These are phyloP conservation scores for Microctonus brassicae DNA, from an alignment of 2,888 invertebrate species.

Conservation along the genomic window DNA sequence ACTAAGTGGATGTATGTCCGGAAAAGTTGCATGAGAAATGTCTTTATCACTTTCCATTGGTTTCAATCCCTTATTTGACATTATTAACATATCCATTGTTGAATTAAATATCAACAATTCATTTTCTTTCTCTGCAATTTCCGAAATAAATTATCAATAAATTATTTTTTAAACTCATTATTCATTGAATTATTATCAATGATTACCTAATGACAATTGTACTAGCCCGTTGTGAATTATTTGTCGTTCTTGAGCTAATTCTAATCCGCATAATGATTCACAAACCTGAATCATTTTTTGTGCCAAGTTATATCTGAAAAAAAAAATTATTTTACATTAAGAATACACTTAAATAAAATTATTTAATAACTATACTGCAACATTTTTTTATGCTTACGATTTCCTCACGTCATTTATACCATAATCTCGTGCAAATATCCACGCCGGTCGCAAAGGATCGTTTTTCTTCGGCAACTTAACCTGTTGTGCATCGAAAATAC, in stretches of 20 bases:
- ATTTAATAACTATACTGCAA: slow-evolving; percentile 14
- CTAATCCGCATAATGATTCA: slow-evolving; percentile 75
- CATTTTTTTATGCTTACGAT: slow-evolving; percentile 72
- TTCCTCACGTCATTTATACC: slow-evolving; percentile 81
- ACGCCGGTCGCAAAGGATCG: slow-evolving; percentile 79
- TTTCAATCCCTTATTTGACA: slow-evolving; percentile 75
- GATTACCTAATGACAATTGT: slow-evolving; percentile 71
- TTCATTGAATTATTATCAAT: neutral
- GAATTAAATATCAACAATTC: slow-evolving; percentile 78
- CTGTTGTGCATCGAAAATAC: slow-evolving; percentile 84
- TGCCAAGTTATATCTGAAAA: slow-evolving; percentile 76
- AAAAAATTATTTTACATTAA: slow-evolving; percentile 23
- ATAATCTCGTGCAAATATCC: slow-evolving; percentile 79
- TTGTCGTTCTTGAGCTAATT: slow-evolving; percentile 73
- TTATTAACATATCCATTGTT: slow-evolving; percentile 77
- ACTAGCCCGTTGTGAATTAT: slow-evolving; percentile 75
- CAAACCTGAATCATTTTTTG: slow-evolving; percentile 78
- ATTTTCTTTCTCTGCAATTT: slow-evolving; percentile 71
- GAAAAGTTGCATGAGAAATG: slow-evolving; percentile 73
- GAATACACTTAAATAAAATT: neutral
- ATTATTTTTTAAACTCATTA: neutral
- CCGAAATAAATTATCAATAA: slow-evolving; percentile 19
- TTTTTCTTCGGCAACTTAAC: slow-evolving; percentile 81
- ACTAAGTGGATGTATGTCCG: slow-evolving; percentile 82
- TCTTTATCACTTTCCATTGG: slow-evolving; percentile 69